A percentile compares a stretch with the other conserved stretches of the same genome.
These are phyloP conservation scores for Podarcis siculus DNA, from an alignment of 2,797 vertebrate genomes.

Conservation along the genomic window DNA sequence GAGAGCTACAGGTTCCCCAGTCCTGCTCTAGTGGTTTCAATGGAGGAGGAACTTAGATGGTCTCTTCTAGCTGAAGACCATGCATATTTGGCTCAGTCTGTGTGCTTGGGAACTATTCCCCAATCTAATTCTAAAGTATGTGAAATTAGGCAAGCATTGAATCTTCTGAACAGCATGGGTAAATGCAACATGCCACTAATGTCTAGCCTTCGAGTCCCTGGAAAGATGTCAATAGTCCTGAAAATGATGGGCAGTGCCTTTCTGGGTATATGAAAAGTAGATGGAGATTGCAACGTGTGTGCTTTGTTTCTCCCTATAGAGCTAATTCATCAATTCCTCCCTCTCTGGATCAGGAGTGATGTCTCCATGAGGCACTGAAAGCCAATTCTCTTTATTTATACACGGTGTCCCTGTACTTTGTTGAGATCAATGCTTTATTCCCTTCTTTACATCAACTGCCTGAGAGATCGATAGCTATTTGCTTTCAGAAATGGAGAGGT, in stretches of 20 bases:
- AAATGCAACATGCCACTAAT: not conserved
- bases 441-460: conserved; percentile 29
- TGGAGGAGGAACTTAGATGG: not conserved
- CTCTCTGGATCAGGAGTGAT: conserved; percentile 1
- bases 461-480: conserved; percentile 30
- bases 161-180: not conserved
- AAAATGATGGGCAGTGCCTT: not conserved
- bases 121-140: not conserved
- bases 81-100: too few species aligned
- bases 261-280: not conserved
- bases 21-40: not conserved
- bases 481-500: not conserved
- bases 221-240: not conserved
- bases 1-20: too few species aligned
- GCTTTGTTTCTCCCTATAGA: not conserved
- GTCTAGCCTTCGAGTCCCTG: not conserved
- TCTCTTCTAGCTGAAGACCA: not conserved
- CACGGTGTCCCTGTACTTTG: not conserved
- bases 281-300: not conserved
- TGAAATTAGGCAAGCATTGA: not conserved
- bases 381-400: conserved; percentile 29
- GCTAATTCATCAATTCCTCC: conserved; percentile 3
- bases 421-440: conserved; percentile 25
- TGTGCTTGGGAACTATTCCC: not conserved
- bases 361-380: conserved; percentile 1